A percentile compares a stretch with the other conserved stretches of the same genome.
These are phyloP conservation scores for Perodicticus potto DNA, from an alignment of 2,797 vertebrate genomes.

Conservation along the genomic window DNA sequence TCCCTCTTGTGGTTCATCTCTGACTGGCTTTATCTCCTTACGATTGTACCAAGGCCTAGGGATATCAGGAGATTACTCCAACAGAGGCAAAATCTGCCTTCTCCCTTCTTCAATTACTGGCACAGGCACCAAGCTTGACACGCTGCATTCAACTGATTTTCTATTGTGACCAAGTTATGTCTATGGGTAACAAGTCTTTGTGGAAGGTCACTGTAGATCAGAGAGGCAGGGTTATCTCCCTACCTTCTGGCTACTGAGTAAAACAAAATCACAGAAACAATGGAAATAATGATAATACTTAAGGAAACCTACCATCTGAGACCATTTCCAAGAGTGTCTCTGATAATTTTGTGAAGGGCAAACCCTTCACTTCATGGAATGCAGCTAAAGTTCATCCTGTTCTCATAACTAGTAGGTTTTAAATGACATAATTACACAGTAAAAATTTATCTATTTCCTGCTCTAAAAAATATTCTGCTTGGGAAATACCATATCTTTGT, in stretches of 20 bases:
- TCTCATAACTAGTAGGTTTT: neutral
- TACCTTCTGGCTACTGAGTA: neutral
- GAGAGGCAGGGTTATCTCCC: neutral
- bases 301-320: neutral
- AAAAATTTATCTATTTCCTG: neutral
- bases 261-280: neutral
- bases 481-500: conserved; percentile 39
- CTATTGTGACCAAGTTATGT: conserved; percentile 41
- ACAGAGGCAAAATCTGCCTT: neutral
- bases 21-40: conserved; percentile 45
- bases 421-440: neutral
- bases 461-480: conserved; percentile 35
- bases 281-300: conserved; percentile 1
- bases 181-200: conserved; percentile 46
- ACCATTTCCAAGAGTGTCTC: neutral
- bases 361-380: neutral
- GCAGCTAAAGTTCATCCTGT: neutral
- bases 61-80: neutral
- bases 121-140: neutral
- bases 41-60: neutral
- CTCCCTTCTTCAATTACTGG: neutral
- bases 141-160: neutral
- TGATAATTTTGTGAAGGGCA: conserved; percentile 15
- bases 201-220: neutral
- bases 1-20: conserved; percentile 41